A percentile compares a stretch with the other conserved stretches of the same genome.
phyloP scores from a whole-genome alignment of 2,888 invertebrate genomes.

The Prosapia bicincta region DNA sequence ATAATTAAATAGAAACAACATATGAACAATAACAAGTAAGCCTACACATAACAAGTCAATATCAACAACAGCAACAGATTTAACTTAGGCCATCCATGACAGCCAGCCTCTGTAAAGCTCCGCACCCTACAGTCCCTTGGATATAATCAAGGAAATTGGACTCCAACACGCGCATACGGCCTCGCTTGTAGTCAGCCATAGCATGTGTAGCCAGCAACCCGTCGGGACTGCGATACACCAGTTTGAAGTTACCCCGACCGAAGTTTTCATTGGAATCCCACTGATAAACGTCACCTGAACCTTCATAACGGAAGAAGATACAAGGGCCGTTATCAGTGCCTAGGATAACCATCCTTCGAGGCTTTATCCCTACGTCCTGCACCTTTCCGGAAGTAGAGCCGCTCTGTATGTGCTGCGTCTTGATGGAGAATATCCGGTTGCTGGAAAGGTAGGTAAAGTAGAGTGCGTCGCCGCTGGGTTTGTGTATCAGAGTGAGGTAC shows the following conservation, averaged over 20 bases:
- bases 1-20: too few relatives aligned
- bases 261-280: slow-evolving; percentile 55
- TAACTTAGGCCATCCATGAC: slow-evolving; percentile 36
- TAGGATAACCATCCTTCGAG: slow-evolving; percentile 55
- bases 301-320: slow-evolving; percentile 44
- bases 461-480: slow-evolving; percentile 55
- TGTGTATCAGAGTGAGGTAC: slow-evolving; percentile 54
- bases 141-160: slow-evolving; percentile 48
- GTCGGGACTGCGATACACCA: slow-evolving; percentile 36
- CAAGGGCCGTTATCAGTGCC: slow-evolving; percentile 54
- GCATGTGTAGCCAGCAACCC: slow-evolving; percentile 40
- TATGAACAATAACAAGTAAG: not conserved
- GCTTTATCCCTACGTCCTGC: slow-evolving; percentile 56
- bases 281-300: slow-evolving; percentile 58
- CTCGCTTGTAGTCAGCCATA: slow-evolving; percentile 38
- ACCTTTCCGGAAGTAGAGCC: slow-evolving; percentile 33
- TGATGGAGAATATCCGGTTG: slow-evolving; percentile 56
- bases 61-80: not conserved
- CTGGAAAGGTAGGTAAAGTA: slow-evolving; percentile 62
- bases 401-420: slow-evolving; percentile 51
- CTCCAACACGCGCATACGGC: slow-evolving; percentile 39
- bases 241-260: slow-evolving; percentile 36
- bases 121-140: slow-evolving; percentile 59
- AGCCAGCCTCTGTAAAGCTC: slow-evolving; percentile 54
- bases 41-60: not conserved